These are phyloP conservation scores for Chionodraco myersi DNA, from an alignment of 2,113 vertebrate species.

Conservation along the genomic window DNA sequence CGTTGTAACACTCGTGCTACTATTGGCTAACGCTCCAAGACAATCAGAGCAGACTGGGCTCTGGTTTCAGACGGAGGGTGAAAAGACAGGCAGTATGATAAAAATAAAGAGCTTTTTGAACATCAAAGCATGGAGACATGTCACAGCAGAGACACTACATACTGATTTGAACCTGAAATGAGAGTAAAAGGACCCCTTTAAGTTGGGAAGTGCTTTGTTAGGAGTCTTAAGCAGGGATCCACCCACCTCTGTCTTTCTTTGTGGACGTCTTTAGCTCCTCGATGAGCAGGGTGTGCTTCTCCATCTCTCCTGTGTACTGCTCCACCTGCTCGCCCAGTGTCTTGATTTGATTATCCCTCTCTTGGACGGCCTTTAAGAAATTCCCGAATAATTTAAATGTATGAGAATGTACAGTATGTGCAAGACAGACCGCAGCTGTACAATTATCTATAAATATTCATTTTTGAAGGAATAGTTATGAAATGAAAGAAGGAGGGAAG, in stretches of 20 bases:
- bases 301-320: conserved; percentile 94
- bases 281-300: conserved; percentile 88
- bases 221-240: too few relatives aligned
- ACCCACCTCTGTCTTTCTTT: conserved; percentile 87
- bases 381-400: conserved; percentile 7
- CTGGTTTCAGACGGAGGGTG: too few relatives aligned
- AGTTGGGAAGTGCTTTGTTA: background rate
- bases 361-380: conserved; percentile 88
- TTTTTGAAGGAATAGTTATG: background rate
- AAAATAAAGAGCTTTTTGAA: too few relatives aligned
- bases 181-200: background rate
- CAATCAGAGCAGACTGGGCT: too few relatives aligned
- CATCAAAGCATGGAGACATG: too few relatives aligned
- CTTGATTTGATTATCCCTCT: conserved; percentile 92
- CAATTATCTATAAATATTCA: background rate
- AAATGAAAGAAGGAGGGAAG: background rate
- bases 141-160: too few relatives aligned
- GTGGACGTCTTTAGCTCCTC: conserved; percentile 89
- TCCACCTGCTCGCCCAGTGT: conserved; percentile 91
- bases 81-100: too few relatives aligned
- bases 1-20: too few relatives aligned
- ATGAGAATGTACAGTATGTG: background rate
- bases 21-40: too few relatives aligned
- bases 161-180: too few relatives aligned
- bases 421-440: background rate